Base-by-base conservation (phyloP, 2,797 vertebrate species). In the Liasis olivaceus region DNA sequence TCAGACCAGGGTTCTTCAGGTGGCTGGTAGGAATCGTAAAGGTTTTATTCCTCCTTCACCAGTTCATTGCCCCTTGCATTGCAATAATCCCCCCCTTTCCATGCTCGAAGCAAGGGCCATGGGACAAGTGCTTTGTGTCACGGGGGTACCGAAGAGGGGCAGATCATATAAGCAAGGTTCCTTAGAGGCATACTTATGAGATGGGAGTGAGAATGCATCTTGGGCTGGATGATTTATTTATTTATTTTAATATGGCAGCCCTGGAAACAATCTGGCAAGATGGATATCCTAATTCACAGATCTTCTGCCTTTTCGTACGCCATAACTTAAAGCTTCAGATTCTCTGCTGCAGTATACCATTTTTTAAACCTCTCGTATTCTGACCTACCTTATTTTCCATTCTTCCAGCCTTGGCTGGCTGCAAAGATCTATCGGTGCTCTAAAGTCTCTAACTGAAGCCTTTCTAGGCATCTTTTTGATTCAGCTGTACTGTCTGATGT, bases 61-160 rank as follows among this genome's bases (percentile, higher is more conserved):
- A 17, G 93, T 94, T 94, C 95, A 95, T 96, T 97, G 95, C 96
- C 95, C 91, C 93, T 88, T 94, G 88, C 91, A 36, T 88, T 91
- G 88, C 89, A 95, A 90, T 93, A 69, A 24, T 26, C 66, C 84
- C 86, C 91, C 93, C 77, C 93, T 94, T 3, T 72, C 42, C 31
- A 58, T 42, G 69, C 28, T 54, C 22, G 20, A 64, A 91, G 85
- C 12, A 93, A 64, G 8, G 94, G 85, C 64, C 2, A 4, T 26
- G 59, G 93, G 91, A 85, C 84, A 85, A 0, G 12, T 89, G 92
- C 77, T 92, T 26, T 0, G 22, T 60, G 14, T 20, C 24, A 22
- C 51, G 90, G 88, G 58, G 85, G n/a, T 91, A 63, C 51, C 62
- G 92, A 64, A 64, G 72, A 92, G 42, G 0, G 2, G 17, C 58